These are phyloP conservation scores for Arizona elegans DNA, from an alignment of 2,113 vertebrate species.

Conservation along the genomic window DNA sequence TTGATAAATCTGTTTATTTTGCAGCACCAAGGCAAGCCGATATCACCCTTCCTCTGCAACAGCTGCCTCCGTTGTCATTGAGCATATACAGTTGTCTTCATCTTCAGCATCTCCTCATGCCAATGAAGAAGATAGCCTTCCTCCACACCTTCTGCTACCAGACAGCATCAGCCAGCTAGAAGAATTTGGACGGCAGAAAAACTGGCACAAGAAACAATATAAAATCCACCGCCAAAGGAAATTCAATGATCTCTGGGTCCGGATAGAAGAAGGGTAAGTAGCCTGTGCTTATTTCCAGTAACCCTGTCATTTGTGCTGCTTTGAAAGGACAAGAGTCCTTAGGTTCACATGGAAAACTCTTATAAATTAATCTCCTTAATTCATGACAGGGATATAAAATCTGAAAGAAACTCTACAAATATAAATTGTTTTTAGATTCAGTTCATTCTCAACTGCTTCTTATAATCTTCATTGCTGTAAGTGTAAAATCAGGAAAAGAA, in stretches of 20 bases:
- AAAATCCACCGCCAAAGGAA: conserved; percentile 83
- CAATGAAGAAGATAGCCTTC: conserved; percentile 80
- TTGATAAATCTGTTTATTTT: conserved; percentile 30
- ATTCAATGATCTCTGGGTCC: conserved; percentile 98
- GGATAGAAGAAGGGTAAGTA: conserved; percentile 91
- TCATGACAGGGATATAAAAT: neutral
- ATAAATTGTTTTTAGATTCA: neutral
- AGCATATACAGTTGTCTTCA: conserved; percentile 48
- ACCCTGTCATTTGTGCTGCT: neutral
- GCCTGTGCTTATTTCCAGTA: neutral
- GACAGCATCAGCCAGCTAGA: conserved; percentile 97
- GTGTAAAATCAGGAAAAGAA: neutral
- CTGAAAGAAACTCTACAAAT: neutral
- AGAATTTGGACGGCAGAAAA: conserved; percentile 92
- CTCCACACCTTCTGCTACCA: conserved; percentile 87
- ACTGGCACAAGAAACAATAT: conserved; percentile 84
- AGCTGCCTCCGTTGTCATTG: conserved; percentile 48
- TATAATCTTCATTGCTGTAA: neutral
- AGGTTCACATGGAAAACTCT: neutral
- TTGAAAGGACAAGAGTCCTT: neutral
- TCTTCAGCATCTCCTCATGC: conserved; percentile 55
- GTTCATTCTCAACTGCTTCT: neutral
- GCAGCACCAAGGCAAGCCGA: conserved; percentile 48
- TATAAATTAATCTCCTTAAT: neutral
- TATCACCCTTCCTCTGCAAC: conserved; percentile 47